phyloP scores from a whole-genome alignment of 2,797 vertebrate genomes.

The Catostomus latipinnis region DNA sequence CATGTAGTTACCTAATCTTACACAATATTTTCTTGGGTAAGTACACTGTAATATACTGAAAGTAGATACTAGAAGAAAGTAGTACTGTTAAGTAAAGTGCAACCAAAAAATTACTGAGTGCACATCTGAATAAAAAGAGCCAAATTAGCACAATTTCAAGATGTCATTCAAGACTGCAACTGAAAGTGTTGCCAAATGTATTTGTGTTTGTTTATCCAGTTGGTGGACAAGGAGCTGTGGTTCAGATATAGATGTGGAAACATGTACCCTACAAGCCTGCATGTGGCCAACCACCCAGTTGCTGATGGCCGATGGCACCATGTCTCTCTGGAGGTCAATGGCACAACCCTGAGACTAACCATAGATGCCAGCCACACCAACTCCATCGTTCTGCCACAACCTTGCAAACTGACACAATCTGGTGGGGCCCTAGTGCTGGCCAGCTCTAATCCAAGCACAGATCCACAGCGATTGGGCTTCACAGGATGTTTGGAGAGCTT shows the following conservation, averaged over 20 bases:
- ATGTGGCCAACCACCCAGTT: slow-evolving; percentile 68
- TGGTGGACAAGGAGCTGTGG: slow-evolving; percentile 78
- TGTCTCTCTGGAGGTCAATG: slow-evolving; percentile 83
- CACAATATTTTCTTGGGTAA: no score
- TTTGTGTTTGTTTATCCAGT: slow-evolving; percentile 70
- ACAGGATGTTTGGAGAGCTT: slow-evolving; percentile 86
- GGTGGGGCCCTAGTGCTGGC: slow-evolving; percentile 82
- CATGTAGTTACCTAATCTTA: no score
- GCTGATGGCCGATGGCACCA: slow-evolving; percentile 86
- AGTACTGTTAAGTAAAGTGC: no score
- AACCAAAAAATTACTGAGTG: no score
- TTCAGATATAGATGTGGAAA: slow-evolving; percentile 83
- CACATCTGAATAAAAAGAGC: no score
- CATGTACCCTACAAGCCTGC: slow-evolving; percentile 66
- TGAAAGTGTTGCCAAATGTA: no score
- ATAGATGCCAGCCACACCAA: slow-evolving; percentile 74
- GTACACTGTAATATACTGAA: no score
- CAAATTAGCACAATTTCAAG: no score
- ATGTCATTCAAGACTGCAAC: not conserved
- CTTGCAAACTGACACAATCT: slow-evolving; percentile 73
- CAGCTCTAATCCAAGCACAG: slow-evolving; percentile 54
- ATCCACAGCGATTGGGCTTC: slow-evolving; percentile 71
- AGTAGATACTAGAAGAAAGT: no score
- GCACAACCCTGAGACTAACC: slow-evolving; percentile 73
- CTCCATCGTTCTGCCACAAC: slow-evolving; percentile 70